These are phyloP conservation scores for Julus scandinavius DNA, from an alignment of 2,888 invertebrate genomes.

Conservation along the genomic window DNA sequence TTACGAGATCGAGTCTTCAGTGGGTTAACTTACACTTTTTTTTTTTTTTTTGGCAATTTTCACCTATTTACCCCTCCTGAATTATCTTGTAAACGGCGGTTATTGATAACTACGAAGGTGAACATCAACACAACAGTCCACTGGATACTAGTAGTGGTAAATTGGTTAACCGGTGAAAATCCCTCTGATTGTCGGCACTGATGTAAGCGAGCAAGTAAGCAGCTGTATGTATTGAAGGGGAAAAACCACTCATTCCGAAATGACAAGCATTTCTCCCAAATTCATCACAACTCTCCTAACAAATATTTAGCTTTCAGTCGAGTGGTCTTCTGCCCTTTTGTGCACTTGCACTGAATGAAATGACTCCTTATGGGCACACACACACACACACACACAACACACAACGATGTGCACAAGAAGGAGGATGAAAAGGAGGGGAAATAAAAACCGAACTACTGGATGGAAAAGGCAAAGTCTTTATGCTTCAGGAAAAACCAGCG, in stretches of 20 bases:
- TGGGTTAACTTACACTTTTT: background rate
- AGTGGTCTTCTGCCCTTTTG: slow-evolving; percentile 52
- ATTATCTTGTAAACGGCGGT: slow-evolving; percentile 18
- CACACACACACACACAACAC: slow-evolving; percentile 5
- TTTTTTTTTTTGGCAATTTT: background rate
- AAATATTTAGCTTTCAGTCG: slow-evolving; percentile 52
- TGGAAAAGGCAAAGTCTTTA: slow-evolving; percentile 30
- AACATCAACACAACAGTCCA: background rate
- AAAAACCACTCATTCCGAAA: slow-evolving; percentile 44
- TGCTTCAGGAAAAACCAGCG: background rate
- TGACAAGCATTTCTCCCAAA: slow-evolving; percentile 48
- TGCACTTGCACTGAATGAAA: slow-evolving; percentile 47
- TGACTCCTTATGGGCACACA: slow-evolving; percentile 40
- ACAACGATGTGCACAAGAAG: background rate
- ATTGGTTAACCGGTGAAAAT: slow-evolving; percentile 11
- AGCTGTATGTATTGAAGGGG: slow-evolving; percentile 44
- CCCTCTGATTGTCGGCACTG: slow-evolving; percentile 29
- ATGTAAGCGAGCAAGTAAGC: slow-evolving; percentile 28
- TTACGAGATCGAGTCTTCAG: background rate
- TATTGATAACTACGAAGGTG: slow-evolving; percentile 40
- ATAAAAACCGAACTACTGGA: background rate
- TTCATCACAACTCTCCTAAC: slow-evolving; percentile 50
- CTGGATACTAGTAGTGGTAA: background rate
- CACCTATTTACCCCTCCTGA: background rate
- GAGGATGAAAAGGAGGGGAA: background rate